phyloP scores from a whole-genome alignment of 2,113 vertebrate genomes.

The Myanophis thanlyinensis region DNA sequence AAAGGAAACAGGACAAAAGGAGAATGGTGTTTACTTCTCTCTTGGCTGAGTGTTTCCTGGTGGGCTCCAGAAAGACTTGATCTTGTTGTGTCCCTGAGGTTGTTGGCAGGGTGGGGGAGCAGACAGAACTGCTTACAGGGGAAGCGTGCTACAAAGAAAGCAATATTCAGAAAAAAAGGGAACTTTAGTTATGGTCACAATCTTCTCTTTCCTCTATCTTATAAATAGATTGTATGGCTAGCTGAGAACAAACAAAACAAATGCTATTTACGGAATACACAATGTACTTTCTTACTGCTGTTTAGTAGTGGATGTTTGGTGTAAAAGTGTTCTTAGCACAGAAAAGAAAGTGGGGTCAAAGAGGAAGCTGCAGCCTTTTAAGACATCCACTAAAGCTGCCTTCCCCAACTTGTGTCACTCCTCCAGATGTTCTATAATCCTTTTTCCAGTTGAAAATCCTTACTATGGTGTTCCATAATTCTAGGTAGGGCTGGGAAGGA shows the following conservation, averaged over 20 bases:
- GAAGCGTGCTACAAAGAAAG: neutral
- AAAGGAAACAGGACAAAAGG: neutral
- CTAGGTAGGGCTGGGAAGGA: neutral
- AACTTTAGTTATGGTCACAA: neutral
- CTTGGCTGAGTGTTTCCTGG: conserved; percentile 1
- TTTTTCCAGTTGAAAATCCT: neutral
- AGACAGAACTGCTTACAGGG: neutral
- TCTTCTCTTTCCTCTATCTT: neutral
- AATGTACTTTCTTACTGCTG: neutral
- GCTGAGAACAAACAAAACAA: neutral
- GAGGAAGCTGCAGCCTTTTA: neutral
- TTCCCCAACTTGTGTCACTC: neutral
- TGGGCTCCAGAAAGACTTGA: conserved; percentile 7
- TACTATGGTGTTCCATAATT: neutral
- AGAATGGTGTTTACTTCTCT: conserved; percentile 27
- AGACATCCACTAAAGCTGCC: neutral
- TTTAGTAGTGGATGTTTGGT: neutral
- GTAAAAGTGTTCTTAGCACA: neutral
- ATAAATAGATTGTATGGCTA: neutral
- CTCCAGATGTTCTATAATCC: neutral
- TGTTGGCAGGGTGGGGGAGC: neutral
- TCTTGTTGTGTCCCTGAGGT: neutral
- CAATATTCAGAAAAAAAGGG: neutral
- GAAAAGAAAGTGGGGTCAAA: neutral
- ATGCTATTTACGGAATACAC: neutral